These are phyloP conservation scores for Cerastis rubricosa DNA, from an alignment of 2,888 invertebrate genomes.

Conservation along the genomic window DNA sequence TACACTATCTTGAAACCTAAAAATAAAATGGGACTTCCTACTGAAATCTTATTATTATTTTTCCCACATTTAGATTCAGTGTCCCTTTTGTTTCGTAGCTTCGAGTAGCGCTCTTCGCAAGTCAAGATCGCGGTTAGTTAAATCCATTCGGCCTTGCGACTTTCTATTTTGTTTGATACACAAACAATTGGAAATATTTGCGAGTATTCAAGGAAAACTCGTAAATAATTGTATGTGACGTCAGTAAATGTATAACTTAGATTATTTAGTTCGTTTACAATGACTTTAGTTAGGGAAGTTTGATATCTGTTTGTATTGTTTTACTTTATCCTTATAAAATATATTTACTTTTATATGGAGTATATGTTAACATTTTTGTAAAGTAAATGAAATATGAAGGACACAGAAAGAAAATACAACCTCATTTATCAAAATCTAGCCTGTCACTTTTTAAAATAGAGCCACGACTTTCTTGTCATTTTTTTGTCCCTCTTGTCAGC, in stretches of 20 bases:
- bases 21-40: not conserved
- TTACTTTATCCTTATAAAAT: not conserved
- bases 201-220: slow-evolving; percentile 39
- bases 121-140: slow-evolving; percentile 66
- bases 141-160: slow-evolving; percentile 67
- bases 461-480: not conserved
- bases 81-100: slow-evolving; percentile 45
- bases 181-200: slow-evolving; percentile 45
- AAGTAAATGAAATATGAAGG: slow-evolving; percentile 6
- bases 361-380: not conserved
- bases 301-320: slow-evolving; percentile 9
- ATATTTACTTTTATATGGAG: not conserved
- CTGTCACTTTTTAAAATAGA: slow-evolving; percentile 37
- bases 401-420: slow-evolving; percentile 8
- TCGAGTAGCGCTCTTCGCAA: slow-evolving; percentile 39
- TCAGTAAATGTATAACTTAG: slow-evolving; percentile 5
- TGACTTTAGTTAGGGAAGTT: slow-evolving; percentile 3
- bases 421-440: not conserved
- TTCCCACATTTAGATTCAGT: not conserved
- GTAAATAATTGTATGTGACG: slow-evolving; percentile 17
- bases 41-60: not conserved
- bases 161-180: slow-evolving; percentile 69
- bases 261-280: slow-evolving; percentile 23
- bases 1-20: not conserved
- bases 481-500: slow-evolving; percentile 9